These are phyloP conservation scores for Thereuonema tuberculata DNA, from an alignment of 1,140 invertebrate species.

Conservation along the genomic window DNA sequence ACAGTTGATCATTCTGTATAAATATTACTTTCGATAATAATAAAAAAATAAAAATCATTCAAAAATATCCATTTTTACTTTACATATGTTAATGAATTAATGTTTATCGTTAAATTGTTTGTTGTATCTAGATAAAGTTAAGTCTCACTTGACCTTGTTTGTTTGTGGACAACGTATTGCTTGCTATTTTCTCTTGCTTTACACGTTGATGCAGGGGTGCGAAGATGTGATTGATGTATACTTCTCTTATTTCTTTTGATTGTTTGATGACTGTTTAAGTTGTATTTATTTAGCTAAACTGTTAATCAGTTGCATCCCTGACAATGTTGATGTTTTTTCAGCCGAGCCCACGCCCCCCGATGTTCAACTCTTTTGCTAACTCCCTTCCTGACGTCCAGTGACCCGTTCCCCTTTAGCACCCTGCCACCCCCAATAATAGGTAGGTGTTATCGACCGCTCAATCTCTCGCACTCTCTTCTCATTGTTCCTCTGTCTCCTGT, in stretches of 20 bases:
- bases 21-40: not conserved
- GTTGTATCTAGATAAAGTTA: too few species aligned
- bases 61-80: too few species aligned
- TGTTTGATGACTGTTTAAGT: not conserved
- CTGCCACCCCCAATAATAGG: not conserved
- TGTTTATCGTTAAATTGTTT: too few species aligned
- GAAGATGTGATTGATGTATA: not conserved
- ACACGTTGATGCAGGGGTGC: not conserved
- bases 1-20: not conserved
- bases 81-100: too few species aligned
- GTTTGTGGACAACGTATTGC: not conserved
- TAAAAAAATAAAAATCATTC: not conserved
- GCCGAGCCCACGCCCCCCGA: conserved; percentile 1
- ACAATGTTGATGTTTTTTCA: not conserved
- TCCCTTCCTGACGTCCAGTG: conserved; percentile 5
- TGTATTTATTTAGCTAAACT: too few species aligned
- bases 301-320: not conserved
- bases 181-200: not conserved
- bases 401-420: not conserved
- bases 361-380: conserved; percentile 7
- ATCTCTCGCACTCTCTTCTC: not conserved
- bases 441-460: not conserved
- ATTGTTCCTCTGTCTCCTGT: not conserved
- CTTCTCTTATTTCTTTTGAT: not conserved
- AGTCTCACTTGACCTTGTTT: not conserved